A percentile compares a stretch with the other conserved stretches of the same genome.
Conservation (phyloP, 2,888 invertebrate species). For the Heliconius erato region DNA sequence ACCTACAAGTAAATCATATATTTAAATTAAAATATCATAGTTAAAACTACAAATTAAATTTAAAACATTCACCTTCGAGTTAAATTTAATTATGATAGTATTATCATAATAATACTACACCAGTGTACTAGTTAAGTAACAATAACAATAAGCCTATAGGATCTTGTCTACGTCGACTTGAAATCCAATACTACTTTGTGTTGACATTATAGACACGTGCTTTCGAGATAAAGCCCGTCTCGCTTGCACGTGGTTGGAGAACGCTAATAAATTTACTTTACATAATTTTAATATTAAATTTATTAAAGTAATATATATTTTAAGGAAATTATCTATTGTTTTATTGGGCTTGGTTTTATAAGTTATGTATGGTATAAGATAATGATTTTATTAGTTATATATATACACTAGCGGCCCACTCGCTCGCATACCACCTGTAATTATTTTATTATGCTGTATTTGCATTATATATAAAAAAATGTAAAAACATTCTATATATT, state of each 20-base stretch:
- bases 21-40: too few species aligned
- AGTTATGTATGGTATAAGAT: not conserved
- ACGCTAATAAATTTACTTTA: conserved; percentile 45
- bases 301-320: not conserved
- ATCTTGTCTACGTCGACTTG: conserved; percentile 54
- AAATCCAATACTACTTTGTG: conserved; percentile 62
- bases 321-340: not conserved
- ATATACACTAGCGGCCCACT: too few species aligned
- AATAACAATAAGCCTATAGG: conserved; percentile 30
- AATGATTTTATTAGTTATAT: too few species aligned
- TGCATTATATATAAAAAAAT: too few species aligned
- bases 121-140: not conserved
- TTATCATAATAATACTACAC: not conserved
- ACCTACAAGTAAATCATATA: not conserved
- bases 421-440: too few species aligned
- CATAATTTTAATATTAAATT: not conserved
- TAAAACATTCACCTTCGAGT: not conserved
- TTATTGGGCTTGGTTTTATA: not conserved
- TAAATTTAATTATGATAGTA: not conserved
- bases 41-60: not conserved
- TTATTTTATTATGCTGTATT: too few species aligned
- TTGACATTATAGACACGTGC: conserved; percentile 74
- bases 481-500: too few species aligned
- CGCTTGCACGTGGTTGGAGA: conserved; percentile 37
- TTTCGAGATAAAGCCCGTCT: conserved; percentile 59